Conservation (phyloP, 2,888 invertebrate species). For the Steinernema hermaphroditum region DNA sequence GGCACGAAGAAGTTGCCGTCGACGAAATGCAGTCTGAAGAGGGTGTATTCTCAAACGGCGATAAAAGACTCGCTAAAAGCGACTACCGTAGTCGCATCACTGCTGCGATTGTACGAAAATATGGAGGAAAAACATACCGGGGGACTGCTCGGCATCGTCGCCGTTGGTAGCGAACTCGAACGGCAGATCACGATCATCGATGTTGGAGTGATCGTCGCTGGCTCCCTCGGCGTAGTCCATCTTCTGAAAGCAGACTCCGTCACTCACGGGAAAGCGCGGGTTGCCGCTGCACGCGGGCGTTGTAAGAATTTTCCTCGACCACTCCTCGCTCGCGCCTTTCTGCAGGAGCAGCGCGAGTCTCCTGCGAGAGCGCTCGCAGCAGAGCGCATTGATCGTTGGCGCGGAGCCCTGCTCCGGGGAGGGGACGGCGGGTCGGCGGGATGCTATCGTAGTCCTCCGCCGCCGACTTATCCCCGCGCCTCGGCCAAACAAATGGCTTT, state of each 20-base stretch:
- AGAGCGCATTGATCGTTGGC: not conserved
- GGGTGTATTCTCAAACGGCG: too few relatives aligned
- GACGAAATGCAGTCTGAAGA: not conserved
- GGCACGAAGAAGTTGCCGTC: not conserved
- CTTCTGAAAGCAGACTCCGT: not conserved
- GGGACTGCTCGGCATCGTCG: not conserved
- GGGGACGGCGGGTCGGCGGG: too few relatives aligned
- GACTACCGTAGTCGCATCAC: not conserved
- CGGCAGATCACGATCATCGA: slow-evolving; percentile 14
- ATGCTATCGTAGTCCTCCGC: too few relatives aligned
- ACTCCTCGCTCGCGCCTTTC: not conserved
- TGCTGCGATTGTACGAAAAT: not conserved
- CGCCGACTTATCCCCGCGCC: too few relatives aligned
- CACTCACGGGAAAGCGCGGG: too few relatives aligned
- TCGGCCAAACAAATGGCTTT: too few relatives aligned
- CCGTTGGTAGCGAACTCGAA: slow-evolving; percentile 15
- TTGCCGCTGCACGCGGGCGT: too few relatives aligned
- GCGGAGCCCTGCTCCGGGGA: too few relatives aligned
- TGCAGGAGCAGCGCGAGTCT: not conserved
- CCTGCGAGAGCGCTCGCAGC: not conserved
- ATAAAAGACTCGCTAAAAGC: too few relatives aligned
- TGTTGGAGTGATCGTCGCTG: slow-evolving; percentile 19
- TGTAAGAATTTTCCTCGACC: not conserved
- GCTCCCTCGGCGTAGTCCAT: slow-evolving; percentile 1
- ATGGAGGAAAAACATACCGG: not conserved